Base-by-base conservation (phyloP, 2,797 vertebrate species). In the Urocyon cinereoargenteus region DNA sequence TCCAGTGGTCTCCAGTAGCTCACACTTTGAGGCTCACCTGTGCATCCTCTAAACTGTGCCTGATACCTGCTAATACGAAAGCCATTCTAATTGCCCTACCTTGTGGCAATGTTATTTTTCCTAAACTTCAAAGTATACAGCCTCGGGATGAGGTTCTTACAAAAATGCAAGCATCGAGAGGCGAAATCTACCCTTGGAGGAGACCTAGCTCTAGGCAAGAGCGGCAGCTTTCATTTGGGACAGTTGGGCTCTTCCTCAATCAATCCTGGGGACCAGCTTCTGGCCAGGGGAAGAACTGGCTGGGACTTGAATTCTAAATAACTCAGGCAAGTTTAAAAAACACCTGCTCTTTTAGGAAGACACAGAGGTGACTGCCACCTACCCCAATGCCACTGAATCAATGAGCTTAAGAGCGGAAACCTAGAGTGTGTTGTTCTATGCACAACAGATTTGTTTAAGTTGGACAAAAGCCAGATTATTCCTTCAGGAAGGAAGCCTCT, bases 21-120 rank as follows among this genome's bases (percentile, higher is more conserved):
- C 11, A 2, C 5, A 28, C 36, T 57, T 31, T 0, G 36, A 53
- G 45, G 22, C 26, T 0, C 0, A 0, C 21, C 81, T 19, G 18
- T 22, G n/a, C 11, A 1, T n/a, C 24, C 51, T 84, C 70, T 28
- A 34, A 88, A 40, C 28, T 26, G 66, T 36, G 66, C 19, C 53
- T 53, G 22, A 34, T 28, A 59, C 45, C 82, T 26, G 68, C n/a
- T 40, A 64, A 68, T 45, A 59, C 34, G 40, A 90, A 85, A 57
- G 88, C 49, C 31, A 16, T 49, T 79, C 53, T 72, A 40, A 59
- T 55, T 22, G 14, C 18, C 73, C 73, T 14, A 78, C 79, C 61
- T 49, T 2, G 6, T 3, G 68, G 77, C 28, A 78, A 61, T 19
- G 21, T 19, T 59, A 22, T 85, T 81, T 94, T 49, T 16, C 15